Conservation (phyloP, 2,113 vertebrate genomes). For the Scomber japonicus region DNA sequence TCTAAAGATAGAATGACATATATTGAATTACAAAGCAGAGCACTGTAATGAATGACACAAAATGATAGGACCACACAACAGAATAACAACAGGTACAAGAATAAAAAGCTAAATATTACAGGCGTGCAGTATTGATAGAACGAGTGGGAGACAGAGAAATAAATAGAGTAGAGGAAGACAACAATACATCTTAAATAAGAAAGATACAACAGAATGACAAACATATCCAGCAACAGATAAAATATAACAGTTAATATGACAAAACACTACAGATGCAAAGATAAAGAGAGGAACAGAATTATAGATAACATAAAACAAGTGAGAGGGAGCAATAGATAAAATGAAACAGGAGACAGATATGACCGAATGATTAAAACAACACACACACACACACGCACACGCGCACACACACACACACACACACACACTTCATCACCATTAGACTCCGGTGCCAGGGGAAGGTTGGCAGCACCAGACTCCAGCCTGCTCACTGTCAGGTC, state of each 20-base stretch:
- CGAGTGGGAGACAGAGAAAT: background rate
- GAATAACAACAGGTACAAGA: background rate
- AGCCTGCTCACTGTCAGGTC: conserved; percentile 96
- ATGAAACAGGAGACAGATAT: background rate
- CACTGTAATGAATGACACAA: background rate
- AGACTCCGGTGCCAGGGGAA: conserved; percentile 88
- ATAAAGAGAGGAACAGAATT: conserved; percentile 1
- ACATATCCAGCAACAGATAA: background rate
- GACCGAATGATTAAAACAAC: background rate
- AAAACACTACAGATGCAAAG: conserved; percentile 12
- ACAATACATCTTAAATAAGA: conserved; percentile 2
- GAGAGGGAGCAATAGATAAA: background rate
- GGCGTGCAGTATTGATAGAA: background rate
- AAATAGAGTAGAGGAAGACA: background rate
- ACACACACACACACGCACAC: background rate
- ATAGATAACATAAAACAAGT: background rate
- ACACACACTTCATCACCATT: conserved; percentile 83
- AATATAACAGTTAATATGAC: conserved; percentile 3
- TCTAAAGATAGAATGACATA: background rate
- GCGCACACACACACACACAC: no score
- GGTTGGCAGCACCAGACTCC: conserved; percentile 73
- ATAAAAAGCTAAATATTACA: background rate
- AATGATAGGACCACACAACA: background rate
- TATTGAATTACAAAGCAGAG: no score
- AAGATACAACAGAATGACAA: background rate